Base-by-base conservation (phyloP, 1,140 invertebrate species). In the Dysdera silvatica region DNA sequence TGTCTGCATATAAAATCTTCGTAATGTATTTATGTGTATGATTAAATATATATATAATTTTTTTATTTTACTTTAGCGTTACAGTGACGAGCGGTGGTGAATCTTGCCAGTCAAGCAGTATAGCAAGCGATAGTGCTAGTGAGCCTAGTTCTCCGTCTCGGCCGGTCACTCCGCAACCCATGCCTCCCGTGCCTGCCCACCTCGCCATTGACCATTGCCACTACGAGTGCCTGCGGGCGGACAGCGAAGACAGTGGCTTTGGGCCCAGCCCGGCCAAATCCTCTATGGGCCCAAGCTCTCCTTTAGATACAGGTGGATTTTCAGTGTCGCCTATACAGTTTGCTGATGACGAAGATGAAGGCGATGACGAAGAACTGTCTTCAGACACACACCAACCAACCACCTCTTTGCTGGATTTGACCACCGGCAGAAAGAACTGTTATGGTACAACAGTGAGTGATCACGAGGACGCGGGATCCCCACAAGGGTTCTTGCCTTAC, bases 21-120 rank as follows among this genome's bases (percentile, higher is more conserved):
- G n/a, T n/a, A n/a, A n/a, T n/a, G n/a, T n/a, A n/a, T n/a, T n/a
- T n/a, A n/a, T n/a, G n/a, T n/a, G n/a, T n/a, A n/a, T n/a, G n/a
- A n/a, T n/a, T n/a, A n/a, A n/a, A n/a, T n/a, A n/a, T n/a, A n/a
- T n/a, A n/a, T n/a, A 49, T 28, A 49, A 35, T 48, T 75, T 71
- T 61, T 71, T 72, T 49, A 72, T 73, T 29, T 72, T 71, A 4
- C 32, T 45, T 2, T 45, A 63, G 61, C 32, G 61, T 56, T 52
- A 53, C 51, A 53, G 51, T 33, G 12, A 56, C 32, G 14, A 63
- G 61, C 31, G 53, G 53, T 18, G 61, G 29, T 20, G 61, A 63
- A 28, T 61, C 59, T 3, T 40, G 52, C 28, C 49, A 52, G 24
- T 52, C 49, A 20, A 52, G 49, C 49, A 33, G 49, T 20, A 18